Evolutionary conservation across 2,797 vertebrate genomes (phyloP), one percentile per base, ranked within the genome.

Genomic region (Eleutherodactylus coqui): DNA sequence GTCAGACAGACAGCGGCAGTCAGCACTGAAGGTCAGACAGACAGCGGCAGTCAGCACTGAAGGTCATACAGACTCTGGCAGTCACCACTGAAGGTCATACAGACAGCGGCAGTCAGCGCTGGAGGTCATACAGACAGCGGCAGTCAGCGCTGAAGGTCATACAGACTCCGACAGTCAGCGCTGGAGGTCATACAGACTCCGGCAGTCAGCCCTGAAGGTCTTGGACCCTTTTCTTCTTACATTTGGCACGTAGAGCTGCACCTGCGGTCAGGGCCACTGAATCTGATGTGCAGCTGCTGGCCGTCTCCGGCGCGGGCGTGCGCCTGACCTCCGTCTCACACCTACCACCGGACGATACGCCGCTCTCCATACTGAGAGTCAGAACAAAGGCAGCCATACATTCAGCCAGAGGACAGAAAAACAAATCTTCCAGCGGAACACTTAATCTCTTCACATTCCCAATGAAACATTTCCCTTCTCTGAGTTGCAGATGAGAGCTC

Each of bases 311-410:
- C 89, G 89, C 84, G 89, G 88, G 43, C 89, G 88, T 79, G 88
- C 85, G 84, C 86, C 81, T 89, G 89, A 89, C 89, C 77, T 82
- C 86, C 82, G 78, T 47, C 90, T 93, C 90, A 90, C 92, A 92
- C 90, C 86, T 92, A 91, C 73, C 16, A 67, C 29, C 60, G 69
- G 36, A 64, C 77, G 84, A 81, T 69, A 49, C 70, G 81, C 77
- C 82, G 67, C 82, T 70, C 58, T 87, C 21, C 77, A 38, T 47
- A 69, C 53, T 49, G 14, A 80, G 36, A 91, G 89, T 87, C 62
- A 70, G 81, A 87, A 84, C 51, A 69, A 89, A 85, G 70, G 64
- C 86, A 88, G 90, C 90, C 90, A 90, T 84, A 84, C 64, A 91
- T 91, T 91, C 91, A 93, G 85, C 81, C 87, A 80, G 81, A 90